Conservation (phyloP, 2,888 invertebrate species). For the Phalera bucephala region DNA sequence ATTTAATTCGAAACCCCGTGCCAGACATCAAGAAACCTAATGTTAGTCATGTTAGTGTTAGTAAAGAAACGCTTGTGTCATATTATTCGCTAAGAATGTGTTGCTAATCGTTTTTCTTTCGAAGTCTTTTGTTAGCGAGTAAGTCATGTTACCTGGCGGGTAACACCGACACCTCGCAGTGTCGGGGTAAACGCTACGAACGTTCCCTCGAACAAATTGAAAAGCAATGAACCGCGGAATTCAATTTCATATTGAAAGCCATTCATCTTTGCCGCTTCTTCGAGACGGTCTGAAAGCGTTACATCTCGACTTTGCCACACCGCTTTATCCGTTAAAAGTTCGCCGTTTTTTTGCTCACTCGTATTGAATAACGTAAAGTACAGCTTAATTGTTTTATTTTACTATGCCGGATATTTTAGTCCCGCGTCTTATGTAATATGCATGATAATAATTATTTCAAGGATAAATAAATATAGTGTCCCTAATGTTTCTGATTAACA, state of each 20-base stretch:
- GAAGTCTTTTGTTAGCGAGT: conserved; percentile 29
- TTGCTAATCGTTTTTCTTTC: conserved; percentile 31
- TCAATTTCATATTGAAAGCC: conserved; percentile 87
- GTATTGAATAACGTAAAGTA: conserved; percentile 27
- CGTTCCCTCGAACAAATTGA: conserved; percentile 82
- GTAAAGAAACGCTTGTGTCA: no score
- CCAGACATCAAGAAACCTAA: no score
- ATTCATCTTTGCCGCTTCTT: conserved; percentile 82
- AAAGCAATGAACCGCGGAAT: conserved; percentile 87
- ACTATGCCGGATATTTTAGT: no score
- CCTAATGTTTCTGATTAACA: no score
- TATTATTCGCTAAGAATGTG: background rate
- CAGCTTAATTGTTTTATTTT: no score
- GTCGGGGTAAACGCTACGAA: conserved; percentile 71
- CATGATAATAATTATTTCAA: no score
- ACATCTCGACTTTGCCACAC: conserved; percentile 75
- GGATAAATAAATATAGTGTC: no score
- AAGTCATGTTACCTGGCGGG: conserved; percentile 49
- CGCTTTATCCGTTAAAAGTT: conserved; percentile 67
- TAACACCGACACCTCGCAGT: conserved; percentile 52
- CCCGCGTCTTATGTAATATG: no score
- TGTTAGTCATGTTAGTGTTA: no score
- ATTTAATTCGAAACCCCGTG: no score
- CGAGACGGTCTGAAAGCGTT: conserved; percentile 74
- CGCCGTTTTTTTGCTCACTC: conserved; percentile 47